Percentiles rank a stretch among this genome's conserved stretches.
These are phyloP conservation scores for Sinosuthora webbiana DNA, from an alignment of 2,113 vertebrate species.

Conservation along the genomic window DNA sequence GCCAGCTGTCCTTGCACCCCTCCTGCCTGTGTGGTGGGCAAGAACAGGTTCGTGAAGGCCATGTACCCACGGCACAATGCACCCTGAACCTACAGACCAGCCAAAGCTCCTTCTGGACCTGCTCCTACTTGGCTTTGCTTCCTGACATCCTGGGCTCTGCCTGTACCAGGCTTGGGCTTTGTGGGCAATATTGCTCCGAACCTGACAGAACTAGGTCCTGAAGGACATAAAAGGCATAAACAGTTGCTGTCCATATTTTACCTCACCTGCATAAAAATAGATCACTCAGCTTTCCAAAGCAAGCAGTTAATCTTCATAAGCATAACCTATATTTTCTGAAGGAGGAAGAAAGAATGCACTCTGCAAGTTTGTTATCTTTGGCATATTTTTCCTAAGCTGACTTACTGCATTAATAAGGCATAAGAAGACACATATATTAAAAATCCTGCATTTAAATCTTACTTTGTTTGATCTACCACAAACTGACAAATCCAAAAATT, in stretches of 20 bases:
- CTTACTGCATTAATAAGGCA: conserved; percentile 33
- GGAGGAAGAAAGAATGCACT: background rate
- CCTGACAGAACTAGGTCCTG: background rate
- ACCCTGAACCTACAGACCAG: background rate
- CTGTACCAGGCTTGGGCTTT: background rate
- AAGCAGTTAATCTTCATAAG: conserved; percentile 44
- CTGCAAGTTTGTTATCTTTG: conserved; percentile 20
- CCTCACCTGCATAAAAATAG: conserved; percentile 29
- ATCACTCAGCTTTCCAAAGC: background rate
- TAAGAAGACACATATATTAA: conserved; percentile 20
- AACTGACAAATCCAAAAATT: conserved; percentile 15
- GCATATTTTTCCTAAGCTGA: conserved; percentile 10
- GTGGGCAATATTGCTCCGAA: background rate
- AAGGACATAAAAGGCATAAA: background rate
- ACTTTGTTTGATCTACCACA: conserved; percentile 20
- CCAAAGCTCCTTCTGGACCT: background rate
- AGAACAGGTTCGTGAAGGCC: background rate
- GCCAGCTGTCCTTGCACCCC: background rate
- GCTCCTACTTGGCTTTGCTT: background rate
- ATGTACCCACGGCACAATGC: accelerated
- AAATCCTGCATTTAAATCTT: conserved; percentile 1
- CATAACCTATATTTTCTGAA: conserved; percentile 24
- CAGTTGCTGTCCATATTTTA: background rate
- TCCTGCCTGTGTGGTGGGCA: background rate
- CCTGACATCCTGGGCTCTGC: background rate